phyloP scores from a whole-genome alignment of 1,140 invertebrate species.

The Leptoteleia sp. region DNA sequence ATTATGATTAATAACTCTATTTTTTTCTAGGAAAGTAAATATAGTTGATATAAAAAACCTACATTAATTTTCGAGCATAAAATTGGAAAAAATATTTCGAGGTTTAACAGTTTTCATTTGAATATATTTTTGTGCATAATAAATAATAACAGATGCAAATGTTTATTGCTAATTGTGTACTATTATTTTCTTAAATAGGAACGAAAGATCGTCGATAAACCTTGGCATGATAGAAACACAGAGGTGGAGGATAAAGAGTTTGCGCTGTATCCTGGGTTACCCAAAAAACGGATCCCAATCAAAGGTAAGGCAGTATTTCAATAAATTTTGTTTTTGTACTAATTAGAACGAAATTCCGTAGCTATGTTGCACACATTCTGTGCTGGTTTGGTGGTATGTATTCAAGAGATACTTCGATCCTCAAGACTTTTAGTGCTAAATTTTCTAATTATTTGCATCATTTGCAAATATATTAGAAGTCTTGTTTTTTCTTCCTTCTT shows the following conservation, averaged over 20 bases:
- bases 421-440: conserved; percentile 16
- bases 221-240: conserved; percentile 86
- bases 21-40: conserved; percentile 46
- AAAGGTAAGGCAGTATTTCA: conserved; percentile 83
- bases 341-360: conserved; percentile 81
- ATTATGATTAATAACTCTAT: conserved; percentile 33
- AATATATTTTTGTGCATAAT: too few relatives aligned
- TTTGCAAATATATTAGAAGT: neutral
- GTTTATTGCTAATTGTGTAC: too few relatives aligned
- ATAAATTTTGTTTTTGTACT: conserved; percentile 68
- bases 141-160: too few relatives aligned
- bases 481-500: neutral
- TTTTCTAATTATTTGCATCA: conserved; percentile 30
- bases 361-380: conserved; percentile 78
- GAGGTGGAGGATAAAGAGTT: conserved; percentile 84
- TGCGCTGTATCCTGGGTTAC: conserved; percentile 85
- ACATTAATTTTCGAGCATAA: conserved; percentile 37
- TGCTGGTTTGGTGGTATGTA: conserved; percentile 79
- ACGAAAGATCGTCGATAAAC: conserved; percentile 86
- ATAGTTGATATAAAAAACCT: conserved; percentile 24
- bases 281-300: conserved; percentile 89
- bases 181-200: conserved; percentile 79
- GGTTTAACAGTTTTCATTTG: conserved; percentile 38
- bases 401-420: conserved; percentile 74
- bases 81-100: conserved; percentile 47